A percentile compares a stretch with the other conserved stretches of the same genome.
Conservation (phyloP, 2,888 invertebrate species). For the Drepana falcataria region DNA sequence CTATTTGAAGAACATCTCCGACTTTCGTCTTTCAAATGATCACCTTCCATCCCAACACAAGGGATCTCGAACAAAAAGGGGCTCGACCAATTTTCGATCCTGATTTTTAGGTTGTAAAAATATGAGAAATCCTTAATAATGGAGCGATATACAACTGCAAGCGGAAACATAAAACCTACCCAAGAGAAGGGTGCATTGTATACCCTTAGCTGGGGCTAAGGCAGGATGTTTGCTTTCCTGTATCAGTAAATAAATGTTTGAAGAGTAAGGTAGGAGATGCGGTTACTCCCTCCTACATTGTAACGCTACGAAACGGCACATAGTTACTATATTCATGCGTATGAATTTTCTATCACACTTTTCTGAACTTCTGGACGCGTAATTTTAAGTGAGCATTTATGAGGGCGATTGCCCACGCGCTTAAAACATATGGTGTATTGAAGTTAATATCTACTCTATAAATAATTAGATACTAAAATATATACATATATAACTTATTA, state of each 20-base stretch:
- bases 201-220: conserved; percentile 34
- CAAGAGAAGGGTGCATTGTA: conserved; percentile 25
- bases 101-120: conserved; percentile 70
- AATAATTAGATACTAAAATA: too few relatives aligned
- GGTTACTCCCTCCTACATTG: conserved; percentile 31
- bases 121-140: conserved; percentile 58
- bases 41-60: conserved; percentile 24
- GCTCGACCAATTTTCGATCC: conserved; percentile 39
- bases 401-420: background rate
- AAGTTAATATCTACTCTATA: too few relatives aligned
- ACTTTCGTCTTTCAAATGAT: conserved; percentile 9
- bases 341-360: background rate
- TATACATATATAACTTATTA: too few relatives aligned
- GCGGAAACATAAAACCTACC: conserved; percentile 55
- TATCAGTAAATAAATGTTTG: conserved; percentile 45
- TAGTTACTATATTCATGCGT: background rate
- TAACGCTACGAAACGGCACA: conserved; percentile 6
- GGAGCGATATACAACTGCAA: conserved; percentile 61
- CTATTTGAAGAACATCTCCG: too few relatives aligned
- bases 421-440: too few relatives aligned
- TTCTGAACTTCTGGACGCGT: background rate
- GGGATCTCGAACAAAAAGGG: conserved; percentile 40
- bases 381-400: background rate
- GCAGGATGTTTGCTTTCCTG: conserved; percentile 56
- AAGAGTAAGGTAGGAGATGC: conserved; percentile 30